phyloP scores from a whole-genome alignment of 2,888 invertebrate genomes.

The Nemotelus nigrinus region DNA sequence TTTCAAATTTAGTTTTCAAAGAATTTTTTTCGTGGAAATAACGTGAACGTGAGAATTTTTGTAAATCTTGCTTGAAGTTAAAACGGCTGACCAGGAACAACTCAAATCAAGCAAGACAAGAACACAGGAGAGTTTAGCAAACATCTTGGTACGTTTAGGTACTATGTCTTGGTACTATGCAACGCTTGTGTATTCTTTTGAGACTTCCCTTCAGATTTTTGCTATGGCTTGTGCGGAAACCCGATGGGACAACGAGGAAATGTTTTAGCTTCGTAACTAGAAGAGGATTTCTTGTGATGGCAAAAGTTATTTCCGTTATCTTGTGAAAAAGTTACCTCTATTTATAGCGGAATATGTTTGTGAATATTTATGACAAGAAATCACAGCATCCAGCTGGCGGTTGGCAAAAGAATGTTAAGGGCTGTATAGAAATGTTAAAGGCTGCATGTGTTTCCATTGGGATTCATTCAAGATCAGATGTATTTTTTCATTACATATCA shows the following conservation, averaged over 20 bases:
- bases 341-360: neutral
- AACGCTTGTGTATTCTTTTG: neutral
- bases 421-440: no score
- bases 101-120: neutral
- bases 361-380: no score
- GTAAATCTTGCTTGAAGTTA: slow-evolving; percentile 10
- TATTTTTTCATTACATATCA: no score
- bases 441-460: no score
- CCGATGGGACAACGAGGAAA: neutral
- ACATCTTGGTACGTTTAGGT: neutral
- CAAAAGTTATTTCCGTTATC: neutral
- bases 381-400: no score
- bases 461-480: no score
- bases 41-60: slow-evolving; percentile 48
- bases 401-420: no score
- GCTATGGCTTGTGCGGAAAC: neutral
- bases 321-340: neutral
- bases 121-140: neutral
- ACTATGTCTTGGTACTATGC: neutral
- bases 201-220: slow-evolving; percentile 22
- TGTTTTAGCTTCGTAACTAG: slow-evolving; percentile 1
- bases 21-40: slow-evolving; percentile 47
- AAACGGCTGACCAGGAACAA: neutral
- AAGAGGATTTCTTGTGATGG: neutral
- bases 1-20: slow-evolving; percentile 44